Conservation (phyloP, 2,797 vertebrate species). For the Thaleichthys pacificus region DNA sequence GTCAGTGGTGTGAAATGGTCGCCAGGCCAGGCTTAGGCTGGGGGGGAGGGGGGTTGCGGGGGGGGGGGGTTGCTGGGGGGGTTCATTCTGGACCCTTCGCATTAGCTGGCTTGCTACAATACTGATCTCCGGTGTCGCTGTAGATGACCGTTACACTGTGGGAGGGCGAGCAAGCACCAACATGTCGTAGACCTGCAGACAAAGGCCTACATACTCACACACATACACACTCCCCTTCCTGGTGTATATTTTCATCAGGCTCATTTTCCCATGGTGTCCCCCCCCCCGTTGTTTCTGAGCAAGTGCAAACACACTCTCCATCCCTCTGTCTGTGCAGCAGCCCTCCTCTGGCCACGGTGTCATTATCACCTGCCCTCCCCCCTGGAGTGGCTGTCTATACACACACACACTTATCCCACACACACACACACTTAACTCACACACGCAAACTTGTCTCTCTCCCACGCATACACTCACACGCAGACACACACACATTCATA, state of each 20-base stretch:
- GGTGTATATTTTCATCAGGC: background rate
- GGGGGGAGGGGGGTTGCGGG: background rate
- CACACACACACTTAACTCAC: background rate
- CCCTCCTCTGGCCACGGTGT: background rate
- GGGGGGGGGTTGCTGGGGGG: slow-evolving; percentile 12
- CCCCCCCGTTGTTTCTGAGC: background rate
- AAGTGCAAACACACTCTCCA: background rate
- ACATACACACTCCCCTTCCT: background rate
- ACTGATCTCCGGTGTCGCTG: background rate
- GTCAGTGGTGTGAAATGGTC: slow-evolving; percentile 77
- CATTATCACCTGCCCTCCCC: background rate
- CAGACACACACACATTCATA: background rate
- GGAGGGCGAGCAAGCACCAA: slow-evolving; percentile 34
- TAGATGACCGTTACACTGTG: slow-evolving; percentile 44
- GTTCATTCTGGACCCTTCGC: background rate
- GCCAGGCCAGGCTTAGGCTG: slow-evolving; percentile 55
- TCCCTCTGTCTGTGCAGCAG: background rate
- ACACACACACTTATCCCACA: background rate
- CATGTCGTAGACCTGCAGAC: slow-evolving; percentile 47
- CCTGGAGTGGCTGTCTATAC: background rate
- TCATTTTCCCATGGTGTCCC: background rate
- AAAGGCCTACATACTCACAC: background rate
- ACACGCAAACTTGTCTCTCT: slow-evolving; percentile 21
- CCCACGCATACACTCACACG: slow-evolving; percentile 18
- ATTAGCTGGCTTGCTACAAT: slow-evolving; percentile 15